These are phyloP conservation scores for Hydropsyche tenuis DNA, from an alignment of 1,140 invertebrate genomes.

Conservation along the genomic window DNA sequence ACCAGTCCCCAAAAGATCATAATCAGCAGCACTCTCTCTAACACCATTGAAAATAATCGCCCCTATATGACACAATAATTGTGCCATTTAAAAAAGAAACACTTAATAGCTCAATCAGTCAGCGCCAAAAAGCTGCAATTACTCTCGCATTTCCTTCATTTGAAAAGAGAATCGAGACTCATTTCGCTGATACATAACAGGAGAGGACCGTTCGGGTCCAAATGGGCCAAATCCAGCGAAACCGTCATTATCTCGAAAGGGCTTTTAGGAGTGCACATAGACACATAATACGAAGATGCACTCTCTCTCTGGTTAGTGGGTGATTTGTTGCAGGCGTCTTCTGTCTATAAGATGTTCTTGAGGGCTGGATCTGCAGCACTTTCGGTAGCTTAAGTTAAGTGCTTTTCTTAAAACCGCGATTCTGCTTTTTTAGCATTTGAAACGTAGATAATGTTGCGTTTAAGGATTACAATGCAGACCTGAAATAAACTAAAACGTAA, in stretches of 20 bases:
- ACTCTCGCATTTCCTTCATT: not conserved
- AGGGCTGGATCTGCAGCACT: no score
- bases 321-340: constrained; percentile 45
- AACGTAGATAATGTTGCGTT: no score
- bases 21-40: no score
- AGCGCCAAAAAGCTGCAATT: no score
- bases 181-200: not conserved
- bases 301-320: constrained; percentile 41
- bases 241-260: constrained; percentile 12
- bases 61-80: not conserved
- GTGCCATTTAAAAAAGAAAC: not conserved
- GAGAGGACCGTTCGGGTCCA: no score
- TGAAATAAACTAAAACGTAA: no score
- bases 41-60: no score
- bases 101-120: not conserved
- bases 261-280: constrained; percentile 9
- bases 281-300: not conserved
- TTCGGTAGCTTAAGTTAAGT: no score
- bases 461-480: no score
- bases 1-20: no score
- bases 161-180: not conserved
- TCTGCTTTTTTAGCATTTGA: no score
- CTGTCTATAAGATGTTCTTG: constrained; percentile 23
- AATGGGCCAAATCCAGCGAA: not conserved
- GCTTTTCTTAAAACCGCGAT: no score